These are phyloP conservation scores for Malurus splendens DNA, from an alignment of 2,797 vertebrate species.

Conservation along the genomic window DNA sequence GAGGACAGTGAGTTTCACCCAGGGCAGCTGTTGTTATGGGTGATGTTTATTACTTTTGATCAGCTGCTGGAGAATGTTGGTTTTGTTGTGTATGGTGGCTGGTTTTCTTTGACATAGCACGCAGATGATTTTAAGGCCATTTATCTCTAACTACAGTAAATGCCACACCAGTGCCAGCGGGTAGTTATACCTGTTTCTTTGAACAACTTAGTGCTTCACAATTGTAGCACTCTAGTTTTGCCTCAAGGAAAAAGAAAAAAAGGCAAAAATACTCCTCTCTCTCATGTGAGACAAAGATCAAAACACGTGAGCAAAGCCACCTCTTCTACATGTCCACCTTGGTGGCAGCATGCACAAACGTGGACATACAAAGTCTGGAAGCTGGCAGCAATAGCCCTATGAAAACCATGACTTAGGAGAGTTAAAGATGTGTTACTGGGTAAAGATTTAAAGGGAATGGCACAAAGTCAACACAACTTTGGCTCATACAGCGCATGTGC, in stretches of 20 bases:
- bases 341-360: background rate
- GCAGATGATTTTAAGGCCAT: background rate
- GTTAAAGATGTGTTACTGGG: background rate
- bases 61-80: background rate
- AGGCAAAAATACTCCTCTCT: background rate
- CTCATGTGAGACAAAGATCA: background rate
- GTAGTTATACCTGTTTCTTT: background rate
- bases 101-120: background rate
- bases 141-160: background rate
- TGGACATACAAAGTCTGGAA: background rate
- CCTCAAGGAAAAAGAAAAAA: background rate
- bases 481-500: rapidly evolving
- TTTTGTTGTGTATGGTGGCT: background rate
- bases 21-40: background rate
- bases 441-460: background rate
- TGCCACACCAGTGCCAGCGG: background rate
- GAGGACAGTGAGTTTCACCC: background rate
- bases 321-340: background rate
- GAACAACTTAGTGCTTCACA: background rate
- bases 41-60: background rate
- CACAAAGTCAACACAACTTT: background rate
- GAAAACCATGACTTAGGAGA: background rate
- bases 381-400: background rate
- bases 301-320: rapidly evolving
- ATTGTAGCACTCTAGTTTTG: background rate